Conservation (phyloP, 2,888 invertebrate genomes). For the Fragum fragum region DNA sequence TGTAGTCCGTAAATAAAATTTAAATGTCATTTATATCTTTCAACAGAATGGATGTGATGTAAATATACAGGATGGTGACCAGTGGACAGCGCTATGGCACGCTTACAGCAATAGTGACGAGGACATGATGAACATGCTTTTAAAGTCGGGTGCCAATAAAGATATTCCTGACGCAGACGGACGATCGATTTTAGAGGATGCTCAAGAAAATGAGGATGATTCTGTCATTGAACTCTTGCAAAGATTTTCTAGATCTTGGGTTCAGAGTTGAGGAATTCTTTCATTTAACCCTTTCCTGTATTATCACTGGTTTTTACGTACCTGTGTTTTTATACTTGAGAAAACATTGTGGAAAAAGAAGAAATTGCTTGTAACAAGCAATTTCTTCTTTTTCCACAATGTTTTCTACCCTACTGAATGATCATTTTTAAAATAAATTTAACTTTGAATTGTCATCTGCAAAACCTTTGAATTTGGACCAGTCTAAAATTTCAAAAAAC, state of each 20-base stretch:
- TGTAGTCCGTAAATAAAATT: no score
- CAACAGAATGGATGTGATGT: constrained; percentile 74
- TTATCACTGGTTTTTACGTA: no score
- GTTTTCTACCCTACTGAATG: no score
- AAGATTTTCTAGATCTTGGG: constrained; percentile 71
- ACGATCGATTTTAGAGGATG: constrained; percentile 76
- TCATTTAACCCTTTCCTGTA: not conserved
- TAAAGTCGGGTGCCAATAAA: constrained; percentile 78
- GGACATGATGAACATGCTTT: constrained; percentile 75
- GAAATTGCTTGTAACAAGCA: no score
- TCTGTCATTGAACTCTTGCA: constrained; percentile 75
- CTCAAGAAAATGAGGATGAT: constrained; percentile 80
- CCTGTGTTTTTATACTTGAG: no score
- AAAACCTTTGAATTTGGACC: no score
- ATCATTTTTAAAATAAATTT: no score
- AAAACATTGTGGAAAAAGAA: no score
- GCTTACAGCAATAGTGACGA: constrained; percentile 79
- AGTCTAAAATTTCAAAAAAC: no score
- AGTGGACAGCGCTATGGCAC: constrained; percentile 81
- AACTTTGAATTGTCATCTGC: no score
- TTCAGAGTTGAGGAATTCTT: constrained; percentile 6
- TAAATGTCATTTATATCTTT: not conserved
- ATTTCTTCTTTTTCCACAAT: no score
- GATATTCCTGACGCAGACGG: constrained; percentile 74
- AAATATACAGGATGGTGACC: constrained; percentile 74